A percentile compares a stretch with the other conserved stretches of the same genome.
phyloP scores from a whole-genome alignment of 2,113 vertebrate genomes.

The Peromyscus maniculatus region DNA sequence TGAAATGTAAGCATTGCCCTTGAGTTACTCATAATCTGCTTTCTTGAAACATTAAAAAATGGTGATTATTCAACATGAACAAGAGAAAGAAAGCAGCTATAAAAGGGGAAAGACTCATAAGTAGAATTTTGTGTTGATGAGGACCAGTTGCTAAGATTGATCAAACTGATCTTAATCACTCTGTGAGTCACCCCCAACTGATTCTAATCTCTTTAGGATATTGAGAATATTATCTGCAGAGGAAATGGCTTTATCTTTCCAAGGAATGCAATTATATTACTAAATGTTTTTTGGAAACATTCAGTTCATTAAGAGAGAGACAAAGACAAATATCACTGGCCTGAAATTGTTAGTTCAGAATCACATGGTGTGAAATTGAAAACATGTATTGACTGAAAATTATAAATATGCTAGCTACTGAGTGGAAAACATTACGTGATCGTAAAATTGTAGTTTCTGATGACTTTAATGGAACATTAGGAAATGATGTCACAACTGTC shows the following conservation, averaged over 20 bases:
- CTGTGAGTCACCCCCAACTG: constrained; percentile 46
- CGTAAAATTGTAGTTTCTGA: constrained; percentile 54
- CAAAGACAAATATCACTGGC: constrained; percentile 72
- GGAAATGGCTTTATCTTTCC: constrained; percentile 62
- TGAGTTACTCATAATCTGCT: neutral
- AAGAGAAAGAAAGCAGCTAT: neutral
- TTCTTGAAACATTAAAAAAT: neutral
- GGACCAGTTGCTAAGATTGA: constrained; percentile 20
- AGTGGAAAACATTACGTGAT: constrained; percentile 55
- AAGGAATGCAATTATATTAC: constrained; percentile 50
- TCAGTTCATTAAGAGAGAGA: constrained; percentile 77
- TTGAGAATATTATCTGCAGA: constrained; percentile 45
- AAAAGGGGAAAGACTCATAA: neutral
- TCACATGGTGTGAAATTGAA: constrained; percentile 76
- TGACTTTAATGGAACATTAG: constrained; percentile 53
- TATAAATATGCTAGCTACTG: constrained; percentile 59
- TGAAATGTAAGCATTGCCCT: neutral
- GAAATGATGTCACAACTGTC: constrained; percentile 42
- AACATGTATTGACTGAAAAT: constrained; percentile 68
- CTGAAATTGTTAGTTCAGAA: constrained; percentile 76
- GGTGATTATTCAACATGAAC: neutral
- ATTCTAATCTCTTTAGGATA: constrained; percentile 56
- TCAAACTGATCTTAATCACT: neutral
- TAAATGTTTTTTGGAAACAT: constrained; percentile 65
- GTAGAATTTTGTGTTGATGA: neutral